A percentile compares a stretch with the other conserved stretches of the same genome.
Conservation (phyloP, 2,113 vertebrate genomes). For the Macquaria ambigua region DNA sequence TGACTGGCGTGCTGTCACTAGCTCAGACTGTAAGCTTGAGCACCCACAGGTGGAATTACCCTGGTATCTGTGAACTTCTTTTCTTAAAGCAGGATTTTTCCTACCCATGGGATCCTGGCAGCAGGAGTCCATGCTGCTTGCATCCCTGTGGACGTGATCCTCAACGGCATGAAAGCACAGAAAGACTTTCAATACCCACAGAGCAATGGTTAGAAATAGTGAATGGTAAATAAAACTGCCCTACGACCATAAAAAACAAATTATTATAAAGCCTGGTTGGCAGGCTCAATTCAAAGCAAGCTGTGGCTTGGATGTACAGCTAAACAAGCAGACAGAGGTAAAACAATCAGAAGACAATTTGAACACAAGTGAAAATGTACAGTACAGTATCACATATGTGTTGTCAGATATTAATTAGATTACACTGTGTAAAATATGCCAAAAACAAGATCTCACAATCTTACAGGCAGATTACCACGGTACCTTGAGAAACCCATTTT, state of each 20-base stretch:
- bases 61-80: background rate
- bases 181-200: constrained; percentile 26
- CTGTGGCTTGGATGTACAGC: background rate
- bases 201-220: constrained; percentile 17
- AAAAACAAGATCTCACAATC: background rate
- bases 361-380: background rate
- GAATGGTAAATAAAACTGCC: constrained; percentile 19
- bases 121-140: constrained; percentile 19
- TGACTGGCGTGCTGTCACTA: background rate
- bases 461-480: background rate
- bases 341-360: background rate
- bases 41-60: background rate
- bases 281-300: background rate
- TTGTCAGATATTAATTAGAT: constrained; percentile 16
- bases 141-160: constrained; percentile 15
- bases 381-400: background rate
- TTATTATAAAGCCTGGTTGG: constrained; percentile 1
- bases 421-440: constrained; percentile 4
- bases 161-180: constrained; percentile 1
- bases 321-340: background rate
- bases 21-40: background rate
- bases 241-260: background rate
- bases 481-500: background rate
- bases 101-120: constrained; percentile 10
- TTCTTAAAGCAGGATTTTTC: background rate